phyloP scores from a whole-genome alignment of 2,888 invertebrate genomes.

The Caenorhabditis becei region DNA sequence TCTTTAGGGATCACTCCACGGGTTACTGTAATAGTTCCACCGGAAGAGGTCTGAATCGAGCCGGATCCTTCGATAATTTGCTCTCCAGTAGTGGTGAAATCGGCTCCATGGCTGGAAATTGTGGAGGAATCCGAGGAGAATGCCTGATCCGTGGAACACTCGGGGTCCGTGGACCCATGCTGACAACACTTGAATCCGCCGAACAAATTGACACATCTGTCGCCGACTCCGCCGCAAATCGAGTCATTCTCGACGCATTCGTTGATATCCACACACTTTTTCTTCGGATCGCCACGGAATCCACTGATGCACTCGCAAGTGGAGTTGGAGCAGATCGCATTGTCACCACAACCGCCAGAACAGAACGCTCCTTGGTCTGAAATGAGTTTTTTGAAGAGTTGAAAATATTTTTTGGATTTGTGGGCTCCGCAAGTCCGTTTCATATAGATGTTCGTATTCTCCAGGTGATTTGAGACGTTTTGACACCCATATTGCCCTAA shows the following conservation, averaged over 20 bases:
- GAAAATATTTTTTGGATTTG: background rate
- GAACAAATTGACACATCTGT: slow-evolving; percentile 76
- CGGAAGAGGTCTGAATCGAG: slow-evolving; percentile 44
- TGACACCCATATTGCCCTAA: background rate
- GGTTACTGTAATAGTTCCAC: slow-evolving; percentile 44
- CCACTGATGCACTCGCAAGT: slow-evolving; percentile 91
- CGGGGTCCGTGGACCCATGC: slow-evolving; percentile 65
- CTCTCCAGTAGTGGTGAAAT: slow-evolving; percentile 56
- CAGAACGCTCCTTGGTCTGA: slow-evolving; percentile 78
- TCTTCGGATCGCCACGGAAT: slow-evolving; percentile 88
- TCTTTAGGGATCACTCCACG: slow-evolving; percentile 47
- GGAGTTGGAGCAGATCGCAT: slow-evolving; percentile 75
- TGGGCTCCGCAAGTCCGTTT: too few relatives aligned
- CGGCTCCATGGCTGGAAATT: slow-evolving; percentile 38
- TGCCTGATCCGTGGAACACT: slow-evolving; percentile 65
- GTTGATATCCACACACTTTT: slow-evolving; percentile 76
- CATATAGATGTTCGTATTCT: background rate
- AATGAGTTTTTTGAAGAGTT: slow-evolving; percentile 22
- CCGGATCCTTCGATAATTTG: slow-evolving; percentile 49
- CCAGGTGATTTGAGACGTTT: background rate
- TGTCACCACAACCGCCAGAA: slow-evolving; percentile 77
- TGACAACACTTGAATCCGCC: slow-evolving; percentile 76
- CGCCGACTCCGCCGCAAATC: slow-evolving; percentile 75
- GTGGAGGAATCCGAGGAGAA: slow-evolving; percentile 56
- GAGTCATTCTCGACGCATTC: slow-evolving; percentile 75